These are phyloP conservation scores for Stomatorhinus ivindoensis DNA, from an alignment of 2,113 vertebrate species.

Conservation along the genomic window DNA sequence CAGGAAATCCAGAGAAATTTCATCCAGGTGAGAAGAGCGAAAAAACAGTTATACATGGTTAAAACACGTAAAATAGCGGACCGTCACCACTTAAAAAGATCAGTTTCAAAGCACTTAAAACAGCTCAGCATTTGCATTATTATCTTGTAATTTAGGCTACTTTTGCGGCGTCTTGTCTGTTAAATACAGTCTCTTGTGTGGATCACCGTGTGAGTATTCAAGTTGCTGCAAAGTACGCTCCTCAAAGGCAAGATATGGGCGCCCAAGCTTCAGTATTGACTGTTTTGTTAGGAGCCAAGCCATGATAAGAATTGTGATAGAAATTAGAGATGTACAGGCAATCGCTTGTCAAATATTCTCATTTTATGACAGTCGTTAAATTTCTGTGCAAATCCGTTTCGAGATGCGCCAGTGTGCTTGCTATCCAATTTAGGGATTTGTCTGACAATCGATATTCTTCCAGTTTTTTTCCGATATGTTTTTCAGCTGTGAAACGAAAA, in stretches of 20 bases:
- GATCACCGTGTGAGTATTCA: not conserved
- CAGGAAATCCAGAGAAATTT: slow-evolving; percentile 1
- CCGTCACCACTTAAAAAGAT: not conserved
- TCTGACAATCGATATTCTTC: not conserved
- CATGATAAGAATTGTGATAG: not conserved
- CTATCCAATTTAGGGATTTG: not conserved
- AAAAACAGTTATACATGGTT: not conserved
- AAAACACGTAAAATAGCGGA: not conserved
- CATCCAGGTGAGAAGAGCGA: not conserved
- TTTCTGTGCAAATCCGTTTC: not conserved
- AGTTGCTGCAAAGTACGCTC: slow-evolving; percentile 4
- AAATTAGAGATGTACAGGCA: not conserved
- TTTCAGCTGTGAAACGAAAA: not conserved
- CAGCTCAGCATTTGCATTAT: not conserved
- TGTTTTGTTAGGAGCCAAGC: not conserved
- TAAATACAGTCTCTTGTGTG: not conserved
- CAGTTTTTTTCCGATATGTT: not conserved
- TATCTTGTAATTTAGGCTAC: not conserved
- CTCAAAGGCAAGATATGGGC: not conserved
- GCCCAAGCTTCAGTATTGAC: not conserved
- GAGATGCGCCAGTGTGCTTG: not conserved
- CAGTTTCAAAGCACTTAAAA: not conserved
- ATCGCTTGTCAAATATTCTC: not conserved
- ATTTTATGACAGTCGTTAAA: not conserved
- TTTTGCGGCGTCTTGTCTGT: not conserved